A percentile compares a stretch with the other conserved stretches of the same genome.
Evolutionary conservation across 2,113 vertebrate genomes (phyloP).

Genomic region (Erpornis zantholeuca): DNA sequence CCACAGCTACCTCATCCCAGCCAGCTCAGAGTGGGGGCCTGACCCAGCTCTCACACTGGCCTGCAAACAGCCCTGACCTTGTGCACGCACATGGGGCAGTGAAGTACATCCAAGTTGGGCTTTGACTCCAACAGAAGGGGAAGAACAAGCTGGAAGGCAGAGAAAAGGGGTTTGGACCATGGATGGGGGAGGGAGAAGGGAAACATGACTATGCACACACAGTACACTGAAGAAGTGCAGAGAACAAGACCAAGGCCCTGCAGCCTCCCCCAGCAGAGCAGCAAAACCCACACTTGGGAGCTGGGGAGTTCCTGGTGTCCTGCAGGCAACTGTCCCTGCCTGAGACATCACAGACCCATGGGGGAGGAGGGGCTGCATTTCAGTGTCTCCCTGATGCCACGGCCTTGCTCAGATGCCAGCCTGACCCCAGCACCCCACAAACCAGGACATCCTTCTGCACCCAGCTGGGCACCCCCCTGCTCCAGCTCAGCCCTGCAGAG

Average conservation of each 20-base stretch:
- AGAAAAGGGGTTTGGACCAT: background rate
- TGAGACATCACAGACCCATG: no score
- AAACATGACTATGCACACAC: background rate
- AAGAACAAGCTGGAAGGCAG: background rate
- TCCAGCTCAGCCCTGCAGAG: background rate
- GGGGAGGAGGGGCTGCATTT: background rate
- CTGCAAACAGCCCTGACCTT: background rate
- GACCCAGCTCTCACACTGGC: background rate
- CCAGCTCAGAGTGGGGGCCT: background rate
- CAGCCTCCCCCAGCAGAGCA: background rate
- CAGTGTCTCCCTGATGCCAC: background rate
- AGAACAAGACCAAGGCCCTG: background rate
- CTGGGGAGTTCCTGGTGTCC: background rate
- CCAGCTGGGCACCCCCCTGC: background rate
- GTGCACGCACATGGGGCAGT: fast-evolving
- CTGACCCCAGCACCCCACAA: background rate
- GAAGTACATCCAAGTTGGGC: background rate
- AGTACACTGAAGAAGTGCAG: background rate
- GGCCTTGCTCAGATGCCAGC: background rate
- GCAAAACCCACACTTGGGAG: background rate
- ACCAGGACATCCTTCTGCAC: fast-evolving
- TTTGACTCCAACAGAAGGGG: background rate
- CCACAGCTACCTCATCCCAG: background rate
- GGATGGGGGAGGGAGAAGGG: background rate
- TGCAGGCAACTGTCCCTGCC: background rate